These are phyloP conservation scores for Sphaerodactylus townsendi DNA, from an alignment of 2,113 vertebrate species.

Conservation along the genomic window DNA sequence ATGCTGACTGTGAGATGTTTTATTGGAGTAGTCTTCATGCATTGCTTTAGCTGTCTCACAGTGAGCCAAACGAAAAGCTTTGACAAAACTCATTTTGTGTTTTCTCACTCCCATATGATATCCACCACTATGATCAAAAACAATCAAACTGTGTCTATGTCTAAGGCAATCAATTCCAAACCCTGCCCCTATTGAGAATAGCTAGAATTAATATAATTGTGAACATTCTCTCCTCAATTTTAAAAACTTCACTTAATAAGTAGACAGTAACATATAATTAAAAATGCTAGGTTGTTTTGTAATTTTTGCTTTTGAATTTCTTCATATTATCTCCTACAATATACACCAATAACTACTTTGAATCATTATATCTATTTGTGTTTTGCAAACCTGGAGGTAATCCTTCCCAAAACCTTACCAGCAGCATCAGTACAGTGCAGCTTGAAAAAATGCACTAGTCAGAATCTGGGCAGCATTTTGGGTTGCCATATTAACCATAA, in stretches of 20 bases:
- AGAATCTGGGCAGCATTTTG: too few species aligned
- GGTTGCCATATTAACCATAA: too few species aligned
- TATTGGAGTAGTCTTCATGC: slow-evolving; percentile 13
- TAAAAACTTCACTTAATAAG: slow-evolving; percentile 29
- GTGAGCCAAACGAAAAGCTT: slow-evolving; percentile 7
- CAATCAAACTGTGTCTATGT: background rate
- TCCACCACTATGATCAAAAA: background rate
- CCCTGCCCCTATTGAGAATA: background rate
- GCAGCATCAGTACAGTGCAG: too few species aligned
- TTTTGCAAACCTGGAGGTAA: too few species aligned
- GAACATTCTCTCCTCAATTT: slow-evolving; percentile 21
- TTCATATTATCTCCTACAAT: slow-evolving; percentile 50
- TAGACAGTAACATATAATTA: background rate
- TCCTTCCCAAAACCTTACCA: too few species aligned
- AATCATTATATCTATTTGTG: background rate
- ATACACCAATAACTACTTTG: slow-evolving; percentile 51
- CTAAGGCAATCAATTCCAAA: background rate
- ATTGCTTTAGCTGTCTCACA: background rate
- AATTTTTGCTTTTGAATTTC: slow-evolving; percentile 67
- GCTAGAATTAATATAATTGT: background rate
- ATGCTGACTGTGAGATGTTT: background rate
- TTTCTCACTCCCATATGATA: slow-evolving; percentile 3
- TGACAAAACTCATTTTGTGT: slow-evolving; percentile 10
- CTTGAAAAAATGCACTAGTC: too few species aligned
- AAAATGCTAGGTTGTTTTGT: slow-evolving; percentile 32